Evolutionary conservation across 1,140 invertebrate species (phyloP).

Genomic region (Philotrypesis tridentata): DNA sequence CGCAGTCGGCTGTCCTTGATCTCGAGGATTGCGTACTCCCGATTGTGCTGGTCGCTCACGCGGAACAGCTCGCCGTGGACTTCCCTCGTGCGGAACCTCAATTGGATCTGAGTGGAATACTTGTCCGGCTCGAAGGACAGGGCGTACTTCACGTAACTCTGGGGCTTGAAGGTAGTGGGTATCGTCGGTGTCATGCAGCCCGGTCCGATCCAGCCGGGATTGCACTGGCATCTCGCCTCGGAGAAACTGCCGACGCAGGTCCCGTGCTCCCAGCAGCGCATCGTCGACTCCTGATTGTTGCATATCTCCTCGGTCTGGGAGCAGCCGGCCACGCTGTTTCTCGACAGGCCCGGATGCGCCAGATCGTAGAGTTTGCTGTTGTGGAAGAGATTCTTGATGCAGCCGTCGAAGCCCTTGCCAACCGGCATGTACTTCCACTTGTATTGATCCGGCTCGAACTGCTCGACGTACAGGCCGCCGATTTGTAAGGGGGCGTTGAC

Average conservation of each 20-base stretch:
- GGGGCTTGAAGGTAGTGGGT: constrained; percentile 90
- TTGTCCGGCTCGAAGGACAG: constrained; percentile 94
- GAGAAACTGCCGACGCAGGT: constrained; percentile 93
- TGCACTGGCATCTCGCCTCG: constrained; percentile 92
- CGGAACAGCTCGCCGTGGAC: constrained; percentile 93
- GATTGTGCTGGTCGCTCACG: constrained; percentile 94
- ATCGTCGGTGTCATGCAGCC: constrained; percentile 89
- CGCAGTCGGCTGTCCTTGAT: constrained; percentile 92
- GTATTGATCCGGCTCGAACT: constrained; percentile 89
- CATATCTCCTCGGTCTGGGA: constrained; percentile 93
- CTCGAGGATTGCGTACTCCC: constrained; percentile 96
- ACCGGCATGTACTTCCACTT: constrained; percentile 90
- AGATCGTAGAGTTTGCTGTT: constrained; percentile 97
- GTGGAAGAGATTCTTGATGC: constrained; percentile 95
- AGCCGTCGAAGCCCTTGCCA: constrained; percentile 93
- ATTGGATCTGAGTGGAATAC: constrained; percentile 92
- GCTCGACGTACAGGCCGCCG: constrained; percentile 90
- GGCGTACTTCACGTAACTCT: constrained; percentile 96
- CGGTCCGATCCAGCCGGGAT: constrained; percentile 92
- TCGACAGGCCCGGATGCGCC: constrained; percentile 88
- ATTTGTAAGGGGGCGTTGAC: constrained; percentile 96
- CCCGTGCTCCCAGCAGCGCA: constrained; percentile 92
- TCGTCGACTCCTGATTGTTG: constrained; percentile 85
- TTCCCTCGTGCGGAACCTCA: constrained; percentile 94
- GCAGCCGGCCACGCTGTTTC: constrained; percentile 90